Evolutionary conservation across 2,113 vertebrate genomes (phyloP).

Genomic region (Cheilinus undulatus): DNA sequence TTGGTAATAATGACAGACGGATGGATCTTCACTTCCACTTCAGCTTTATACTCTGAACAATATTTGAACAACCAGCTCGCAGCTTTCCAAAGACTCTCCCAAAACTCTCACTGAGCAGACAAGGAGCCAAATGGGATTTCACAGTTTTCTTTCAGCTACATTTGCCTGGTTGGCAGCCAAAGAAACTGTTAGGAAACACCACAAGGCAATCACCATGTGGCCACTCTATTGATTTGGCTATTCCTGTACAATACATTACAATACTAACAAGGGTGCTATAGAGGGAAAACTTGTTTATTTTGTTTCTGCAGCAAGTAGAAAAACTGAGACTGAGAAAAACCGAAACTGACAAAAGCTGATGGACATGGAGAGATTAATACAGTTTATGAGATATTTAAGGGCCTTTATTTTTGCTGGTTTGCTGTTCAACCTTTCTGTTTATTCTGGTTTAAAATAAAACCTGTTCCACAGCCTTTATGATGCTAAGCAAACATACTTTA

Average conservation of each 20-base stretch:
- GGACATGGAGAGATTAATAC: not conserved
- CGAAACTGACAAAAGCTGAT: too few relatives aligned
- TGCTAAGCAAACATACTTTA: not conserved
- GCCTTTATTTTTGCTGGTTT: not conserved
- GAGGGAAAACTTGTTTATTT: conserved; percentile 14
- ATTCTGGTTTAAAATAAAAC: not conserved
- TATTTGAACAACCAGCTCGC: conserved; percentile 28
- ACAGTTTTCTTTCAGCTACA: conserved; percentile 56
- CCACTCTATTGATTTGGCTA: conserved; percentile 47
- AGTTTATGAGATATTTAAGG: not conserved
- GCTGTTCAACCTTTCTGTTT: not conserved
- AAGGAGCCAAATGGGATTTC: conserved; percentile 42
- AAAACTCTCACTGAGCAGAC: conserved; percentile 13
- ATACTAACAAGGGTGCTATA: conserved; percentile 34
- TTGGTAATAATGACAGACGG: conserved; percentile 17
- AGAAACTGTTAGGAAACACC: conserved; percentile 47
- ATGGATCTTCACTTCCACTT: not conserved
- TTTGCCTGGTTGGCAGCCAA: conserved; percentile 32
- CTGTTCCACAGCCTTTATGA: not conserved
- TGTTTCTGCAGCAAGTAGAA: not conserved
- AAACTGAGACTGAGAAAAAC: not conserved
- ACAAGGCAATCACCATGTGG: conserved; percentile 33
- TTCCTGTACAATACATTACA: conserved; percentile 45
- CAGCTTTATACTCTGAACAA: conserved; percentile 9
- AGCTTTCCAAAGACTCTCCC: conserved; percentile 5